Evolutionary conservation across 2,888 invertebrate genomes (phyloP).

Genomic region (Melanostoma scalare): DNA sequence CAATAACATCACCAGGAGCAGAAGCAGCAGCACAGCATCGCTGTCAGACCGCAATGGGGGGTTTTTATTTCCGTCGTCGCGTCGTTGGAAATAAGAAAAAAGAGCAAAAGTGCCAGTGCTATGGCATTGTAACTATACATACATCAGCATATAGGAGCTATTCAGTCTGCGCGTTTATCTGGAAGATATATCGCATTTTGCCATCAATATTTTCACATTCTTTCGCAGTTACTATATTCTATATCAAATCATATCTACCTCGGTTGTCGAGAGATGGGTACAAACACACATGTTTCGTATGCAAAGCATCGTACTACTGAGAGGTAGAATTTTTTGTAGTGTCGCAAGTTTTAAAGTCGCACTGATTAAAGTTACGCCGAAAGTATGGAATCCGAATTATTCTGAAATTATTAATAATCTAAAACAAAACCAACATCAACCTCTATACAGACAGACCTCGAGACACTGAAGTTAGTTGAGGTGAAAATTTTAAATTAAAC

Average conservation of each 20-base stretch:
- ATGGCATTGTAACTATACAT: background rate
- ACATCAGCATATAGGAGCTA: background rate
- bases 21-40: too few relatives aligned
- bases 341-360: too few relatives aligned
- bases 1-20: conserved; percentile 31
- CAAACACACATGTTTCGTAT: too few relatives aligned
- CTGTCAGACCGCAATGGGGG: conserved; percentile 57
- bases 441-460: too few relatives aligned
- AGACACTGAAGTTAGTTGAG: too few relatives aligned
- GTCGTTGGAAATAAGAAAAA: conserved; percentile 21
- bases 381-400: too few relatives aligned
- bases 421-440: background rate
- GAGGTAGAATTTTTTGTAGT: too few relatives aligned
- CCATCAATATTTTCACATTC: conserved; percentile 62
- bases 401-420: background rate
- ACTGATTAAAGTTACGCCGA: too few relatives aligned
- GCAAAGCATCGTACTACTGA: too few relatives aligned
- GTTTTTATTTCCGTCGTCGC: conserved; percentile 32
- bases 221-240: conserved; percentile 4
- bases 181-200: conserved; percentile 42
- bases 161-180: conserved; percentile 49
- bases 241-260: too few relatives aligned
- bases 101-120: background rate
- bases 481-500: too few relatives aligned
- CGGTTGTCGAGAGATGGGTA: too few relatives aligned